These are phyloP conservation scores for Calameuta pallipes DNA, from an alignment of 2,888 invertebrate species.

Conservation along the genomic window DNA sequence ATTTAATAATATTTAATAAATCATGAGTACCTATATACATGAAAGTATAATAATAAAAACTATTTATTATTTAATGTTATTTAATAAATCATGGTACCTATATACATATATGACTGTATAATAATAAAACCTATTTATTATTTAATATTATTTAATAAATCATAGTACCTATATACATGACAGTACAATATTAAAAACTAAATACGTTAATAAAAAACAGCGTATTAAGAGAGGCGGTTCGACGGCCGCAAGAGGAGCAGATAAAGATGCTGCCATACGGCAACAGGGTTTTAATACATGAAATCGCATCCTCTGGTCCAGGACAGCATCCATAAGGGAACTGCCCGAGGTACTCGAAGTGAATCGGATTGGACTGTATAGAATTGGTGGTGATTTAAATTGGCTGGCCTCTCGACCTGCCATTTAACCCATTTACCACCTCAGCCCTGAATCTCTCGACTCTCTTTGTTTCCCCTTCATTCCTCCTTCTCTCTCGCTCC, in stretches of 20 bases:
- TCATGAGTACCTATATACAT: too few relatives aligned
- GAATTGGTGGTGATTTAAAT: slow-evolving; percentile 50
- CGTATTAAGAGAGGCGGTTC: not conserved
- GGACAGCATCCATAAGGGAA: slow-evolving; percentile 1
- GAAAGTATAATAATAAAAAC: not conserved
- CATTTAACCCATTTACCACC: slow-evolving; percentile 50
- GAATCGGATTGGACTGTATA: slow-evolving; percentile 35
- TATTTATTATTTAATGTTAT: not conserved
- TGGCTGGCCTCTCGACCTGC: slow-evolving; percentile 41
- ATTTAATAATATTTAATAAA: too few relatives aligned
- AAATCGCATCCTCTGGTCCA: slow-evolving; percentile 1
- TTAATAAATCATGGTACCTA: too few relatives aligned
- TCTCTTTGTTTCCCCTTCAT: not conserved
- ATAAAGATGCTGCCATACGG: not conserved
- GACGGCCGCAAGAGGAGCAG: not conserved
- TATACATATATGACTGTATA: not conserved
- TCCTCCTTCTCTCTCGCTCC: not conserved
- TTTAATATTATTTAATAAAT: too few relatives aligned
- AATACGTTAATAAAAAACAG: not conserved
- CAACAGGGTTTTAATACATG: not conserved
- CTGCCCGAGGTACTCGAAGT: slow-evolving; percentile 29
- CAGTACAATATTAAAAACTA: not conserved
- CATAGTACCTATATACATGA: not conserved
- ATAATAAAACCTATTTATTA: not conserved
- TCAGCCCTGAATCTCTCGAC: slow-evolving; percentile 11